Base-by-base conservation (phyloP, 2,888 invertebrate genomes). In the Acronicta psi region DNA sequence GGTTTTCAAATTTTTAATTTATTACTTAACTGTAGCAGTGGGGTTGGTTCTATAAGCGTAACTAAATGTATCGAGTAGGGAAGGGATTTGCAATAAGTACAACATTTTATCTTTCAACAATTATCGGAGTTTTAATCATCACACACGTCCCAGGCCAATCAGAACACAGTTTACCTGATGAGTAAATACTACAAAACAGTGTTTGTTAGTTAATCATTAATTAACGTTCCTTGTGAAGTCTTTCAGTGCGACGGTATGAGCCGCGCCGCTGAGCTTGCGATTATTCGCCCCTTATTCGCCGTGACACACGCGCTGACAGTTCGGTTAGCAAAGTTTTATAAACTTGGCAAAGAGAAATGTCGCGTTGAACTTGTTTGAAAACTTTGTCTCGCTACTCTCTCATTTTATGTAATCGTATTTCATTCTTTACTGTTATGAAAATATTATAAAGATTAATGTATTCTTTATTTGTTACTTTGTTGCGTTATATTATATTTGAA, bases 271-370 rank as follows among this genome's bases (percentile, higher is more conserved):
- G n/a, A 69, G 37, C 50, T 38, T n/a, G 23, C 29, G 43, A 61
- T 50, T 31, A 51, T 34, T 66, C 13, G 37, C 18, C 29, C 13
- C 45, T 18, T 14, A 20, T 43, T n/a, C 3, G 3, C 6, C 7
- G 51, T 43, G 70, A 57, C 57, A 64, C 10, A 64, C 47, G 2
- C 7, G 5, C 52, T 45, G 41, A 65, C 45, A 46, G 53, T 14
- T 29, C 37, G 23, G 38, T n/a, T 29, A 65, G 29, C 71, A 0
- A n/a, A 51, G 25, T 52, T 59, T 51, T 41, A 40, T 43, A 13
- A 43, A 46, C 17, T 54, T 38, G 5, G 6, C 6, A 47, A 25
- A 31, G 16, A 38, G n/a, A 44, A 50, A 36, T 16, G 6, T 44
- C 11, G n/a, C 18, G 36, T 14, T 4, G 10, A 56, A 51, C 31